phyloP scores from a whole-genome alignment of 2,797 vertebrate species.

The Sebastes matsubarae region DNA sequence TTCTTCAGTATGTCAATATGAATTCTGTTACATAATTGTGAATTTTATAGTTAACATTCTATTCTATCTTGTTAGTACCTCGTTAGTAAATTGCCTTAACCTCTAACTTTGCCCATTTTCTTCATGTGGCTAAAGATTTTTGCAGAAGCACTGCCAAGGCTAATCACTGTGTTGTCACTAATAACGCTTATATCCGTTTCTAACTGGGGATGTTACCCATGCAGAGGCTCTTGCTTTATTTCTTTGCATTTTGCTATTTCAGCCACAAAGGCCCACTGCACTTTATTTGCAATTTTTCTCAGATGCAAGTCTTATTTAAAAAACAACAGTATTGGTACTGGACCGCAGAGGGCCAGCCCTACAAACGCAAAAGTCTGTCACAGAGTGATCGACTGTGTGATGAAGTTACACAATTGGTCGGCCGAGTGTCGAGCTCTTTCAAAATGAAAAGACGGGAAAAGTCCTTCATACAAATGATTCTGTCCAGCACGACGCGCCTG shows the following conservation, averaged over 20 bases:
- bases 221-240: background rate
- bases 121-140: background rate
- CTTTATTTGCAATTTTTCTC: background rate
- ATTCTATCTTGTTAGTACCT: background rate
- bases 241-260: background rate
- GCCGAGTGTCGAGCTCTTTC: too few relatives aligned
- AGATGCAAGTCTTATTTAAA: background rate
- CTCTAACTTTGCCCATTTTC: background rate
- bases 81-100: background rate
- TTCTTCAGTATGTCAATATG: background rate
- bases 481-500: too few relatives aligned
- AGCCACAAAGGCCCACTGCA: background rate
- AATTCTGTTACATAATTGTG: background rate
- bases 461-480: too few relatives aligned
- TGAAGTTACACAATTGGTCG: too few relatives aligned
- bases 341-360: too few relatives aligned
- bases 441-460: too few relatives aligned
- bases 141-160: background rate
- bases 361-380: too few relatives aligned
- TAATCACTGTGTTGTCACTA: constrained; percentile 1
- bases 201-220: background rate
- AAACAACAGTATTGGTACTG: background rate
- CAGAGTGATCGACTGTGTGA: too few relatives aligned
- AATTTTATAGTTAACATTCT: background rate
- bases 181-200: background rate